Evolutionary conservation across 2,113 vertebrate genomes (phyloP).

Genomic region (Eptesicus fuscus): DNA sequence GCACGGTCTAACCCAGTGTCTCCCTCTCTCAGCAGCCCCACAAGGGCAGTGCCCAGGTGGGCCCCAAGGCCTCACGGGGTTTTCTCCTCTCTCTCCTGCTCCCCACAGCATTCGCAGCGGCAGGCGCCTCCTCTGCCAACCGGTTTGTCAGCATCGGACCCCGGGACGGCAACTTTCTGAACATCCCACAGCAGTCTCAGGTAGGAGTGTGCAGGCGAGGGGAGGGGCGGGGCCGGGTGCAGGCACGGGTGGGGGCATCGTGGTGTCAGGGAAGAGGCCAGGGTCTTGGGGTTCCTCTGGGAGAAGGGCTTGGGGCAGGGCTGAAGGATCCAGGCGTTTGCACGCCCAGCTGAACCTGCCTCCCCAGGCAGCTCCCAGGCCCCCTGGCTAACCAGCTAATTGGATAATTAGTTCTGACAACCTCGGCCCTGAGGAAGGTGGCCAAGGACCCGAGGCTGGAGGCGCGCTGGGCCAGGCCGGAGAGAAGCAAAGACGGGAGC

Average conservation of each 20-base stretch:
- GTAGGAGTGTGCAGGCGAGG: conserved; percentile 73
- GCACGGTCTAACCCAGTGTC: conserved; percentile 30
- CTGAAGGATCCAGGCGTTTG: background rate
- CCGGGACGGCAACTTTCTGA: conserved; percentile 99
- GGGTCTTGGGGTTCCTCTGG: background rate
- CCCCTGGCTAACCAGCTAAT: conserved; percentile 69
- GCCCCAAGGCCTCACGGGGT: conserved; percentile 46
- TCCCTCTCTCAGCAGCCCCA: conserved; percentile 56
- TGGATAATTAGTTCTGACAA: conserved; percentile 72
- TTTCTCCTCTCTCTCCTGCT: conserved; percentile 65
- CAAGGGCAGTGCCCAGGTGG: conserved; percentile 49
- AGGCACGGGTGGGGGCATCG: background rate
- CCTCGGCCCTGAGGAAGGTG: conserved; percentile 51
- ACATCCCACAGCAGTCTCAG: conserved; percentile 97
- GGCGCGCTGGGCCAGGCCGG: conserved; percentile 26
- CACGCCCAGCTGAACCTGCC: conserved; percentile 42
- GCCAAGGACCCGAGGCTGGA: conserved; percentile 56
- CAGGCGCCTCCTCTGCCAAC: conserved; percentile 97
- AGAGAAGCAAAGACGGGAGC: conserved; percentile 27
- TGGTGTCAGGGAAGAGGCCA: background rate
- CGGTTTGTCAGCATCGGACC: conserved; percentile 99
- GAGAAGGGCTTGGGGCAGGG: background rate
- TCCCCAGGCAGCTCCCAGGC: conserved; percentile 57
- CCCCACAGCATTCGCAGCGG: conserved; percentile 93
- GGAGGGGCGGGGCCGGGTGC: background rate